Evolutionary conservation across 2,113 vertebrate genomes (phyloP).

Genomic region (Rhinoderma darwinii): DNA sequence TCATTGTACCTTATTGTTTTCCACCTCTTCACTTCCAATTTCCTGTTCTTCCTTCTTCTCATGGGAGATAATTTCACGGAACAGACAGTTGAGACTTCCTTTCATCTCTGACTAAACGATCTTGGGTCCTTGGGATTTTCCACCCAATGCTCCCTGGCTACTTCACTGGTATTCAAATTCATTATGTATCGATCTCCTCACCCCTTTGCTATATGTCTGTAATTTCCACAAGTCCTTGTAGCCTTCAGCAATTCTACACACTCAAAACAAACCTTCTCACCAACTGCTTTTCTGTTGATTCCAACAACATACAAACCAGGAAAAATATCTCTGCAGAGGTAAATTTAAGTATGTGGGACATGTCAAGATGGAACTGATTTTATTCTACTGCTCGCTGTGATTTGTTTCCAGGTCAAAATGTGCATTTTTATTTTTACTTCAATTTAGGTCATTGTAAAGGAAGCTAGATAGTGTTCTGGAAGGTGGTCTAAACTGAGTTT

Average conservation of each 20-base stretch:
- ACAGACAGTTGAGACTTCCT: slow-evolving; percentile 76
- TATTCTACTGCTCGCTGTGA: background rate
- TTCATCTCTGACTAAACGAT: slow-evolving; percentile 81
- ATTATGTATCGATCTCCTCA: slow-evolving; percentile 84
- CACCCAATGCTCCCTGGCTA: slow-evolving; percentile 79
- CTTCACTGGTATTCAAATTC: slow-evolving; percentile 79
- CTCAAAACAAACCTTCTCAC: slow-evolving; percentile 72
- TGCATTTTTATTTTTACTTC: background rate
- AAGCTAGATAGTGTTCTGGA: no score
- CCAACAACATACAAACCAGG: slow-evolving; percentile 18
- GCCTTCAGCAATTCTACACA: slow-evolving; percentile 79
- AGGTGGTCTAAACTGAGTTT: no score
- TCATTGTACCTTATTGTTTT: slow-evolving; percentile 54
- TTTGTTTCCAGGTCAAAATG: background rate
- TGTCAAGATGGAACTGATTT: background rate
- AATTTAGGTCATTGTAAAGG: background rate
- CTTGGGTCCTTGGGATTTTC: slow-evolving; percentile 78
- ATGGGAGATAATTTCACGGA: slow-evolving; percentile 72
- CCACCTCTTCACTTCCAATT: slow-evolving; percentile 51
- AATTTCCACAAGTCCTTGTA: slow-evolving; percentile 82
- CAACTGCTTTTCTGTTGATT: slow-evolving; percentile 44
- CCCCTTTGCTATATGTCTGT: slow-evolving; percentile 76
- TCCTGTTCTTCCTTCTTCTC: slow-evolving; percentile 55
- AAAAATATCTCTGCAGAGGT: slow-evolving; percentile 12
- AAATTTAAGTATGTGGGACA: background rate